Conservation (phyloP, 1,140 invertebrate genomes). For the Daktulosphaira vitifoliae region DNA sequence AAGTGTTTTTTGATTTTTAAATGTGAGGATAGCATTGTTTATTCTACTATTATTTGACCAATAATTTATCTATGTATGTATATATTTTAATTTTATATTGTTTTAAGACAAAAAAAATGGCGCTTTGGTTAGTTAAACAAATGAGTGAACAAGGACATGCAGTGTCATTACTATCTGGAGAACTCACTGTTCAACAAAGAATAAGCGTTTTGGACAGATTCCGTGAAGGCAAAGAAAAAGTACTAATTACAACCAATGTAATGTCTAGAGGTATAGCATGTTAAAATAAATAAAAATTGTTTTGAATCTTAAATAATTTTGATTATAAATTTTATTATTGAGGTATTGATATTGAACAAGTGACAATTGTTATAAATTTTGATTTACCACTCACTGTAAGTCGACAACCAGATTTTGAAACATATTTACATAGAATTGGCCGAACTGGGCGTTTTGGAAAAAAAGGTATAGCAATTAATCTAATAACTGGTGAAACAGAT, state of each 20-base stretch:
- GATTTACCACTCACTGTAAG: constrained; percentile 81
- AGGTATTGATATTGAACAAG: constrained; percentile 95
- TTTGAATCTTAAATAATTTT: not conserved
- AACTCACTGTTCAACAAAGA: constrained; percentile 85
- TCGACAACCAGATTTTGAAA: constrained; percentile 82
- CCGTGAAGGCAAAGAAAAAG: constrained; percentile 76
- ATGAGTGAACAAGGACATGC: constrained; percentile 87
- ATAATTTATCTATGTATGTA: too few species aligned
- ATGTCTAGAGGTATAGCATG: constrained; percentile 61
- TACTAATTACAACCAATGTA: constrained; percentile 97
- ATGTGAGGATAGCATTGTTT: too few species aligned
- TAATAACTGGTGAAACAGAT: constrained; percentile 66
- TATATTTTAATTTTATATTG: too few species aligned
- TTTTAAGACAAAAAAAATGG: constrained; percentile 72
- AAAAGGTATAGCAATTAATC: constrained; percentile 87
- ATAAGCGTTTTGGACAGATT: constrained; percentile 89
- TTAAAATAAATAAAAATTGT: not conserved
- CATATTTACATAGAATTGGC: constrained; percentile 93
- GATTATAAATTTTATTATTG: constrained; percentile 2
- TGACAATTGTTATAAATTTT: constrained; percentile 97
- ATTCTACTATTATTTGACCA: too few species aligned
- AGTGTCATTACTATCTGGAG: constrained; percentile 84
- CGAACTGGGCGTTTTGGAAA: constrained; percentile 94
- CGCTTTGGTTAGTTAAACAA: constrained; percentile 80
- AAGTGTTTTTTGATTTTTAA: too few species aligned